Percentiles rank a stretch among this genome's conserved stretches.
These are phyloP conservation scores for Eulemur mongoz DNA, from an alignment of 2,797 vertebrate species.

Conservation along the genomic window DNA sequence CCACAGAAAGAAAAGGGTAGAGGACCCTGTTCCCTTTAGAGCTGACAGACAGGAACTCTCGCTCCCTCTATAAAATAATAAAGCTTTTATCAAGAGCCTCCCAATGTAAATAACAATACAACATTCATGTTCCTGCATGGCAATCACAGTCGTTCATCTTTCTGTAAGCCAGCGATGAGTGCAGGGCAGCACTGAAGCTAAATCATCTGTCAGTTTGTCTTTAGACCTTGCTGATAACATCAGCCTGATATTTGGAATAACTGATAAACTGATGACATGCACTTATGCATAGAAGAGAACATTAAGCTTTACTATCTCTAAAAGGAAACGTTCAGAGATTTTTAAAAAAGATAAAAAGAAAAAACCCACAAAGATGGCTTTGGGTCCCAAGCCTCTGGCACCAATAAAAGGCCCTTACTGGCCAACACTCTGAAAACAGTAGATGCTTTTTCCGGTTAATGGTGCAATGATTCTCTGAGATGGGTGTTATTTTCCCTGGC, in stretches of 20 bases:
- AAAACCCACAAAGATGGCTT: not conserved
- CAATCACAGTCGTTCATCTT: not conserved
- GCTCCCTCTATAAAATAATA: conserved; percentile 13
- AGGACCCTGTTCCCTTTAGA: not conserved
- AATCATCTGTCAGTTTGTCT: conserved; percentile 11
- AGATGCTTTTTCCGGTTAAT: conserved; percentile 9
- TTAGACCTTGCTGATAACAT: conserved; percentile 23
- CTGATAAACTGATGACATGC: not conserved
- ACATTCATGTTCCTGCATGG: not conserved
- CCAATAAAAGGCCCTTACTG: not conserved
- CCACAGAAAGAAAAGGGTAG: not conserved
- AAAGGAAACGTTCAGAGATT: not conserved
- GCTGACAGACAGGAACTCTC: not conserved
- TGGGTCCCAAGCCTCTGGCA: not conserved
- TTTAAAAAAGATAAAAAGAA: not conserved
- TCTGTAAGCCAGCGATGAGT: not conserved
- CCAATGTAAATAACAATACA: conserved; percentile 23
- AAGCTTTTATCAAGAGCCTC: conserved; percentile 22
- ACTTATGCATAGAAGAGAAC: not conserved
- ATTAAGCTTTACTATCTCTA: conserved; percentile 10
- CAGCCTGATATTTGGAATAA: not conserved
- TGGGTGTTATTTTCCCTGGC: not conserved
- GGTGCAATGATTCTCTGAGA: not conserved
- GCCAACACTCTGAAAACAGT: not conserved
- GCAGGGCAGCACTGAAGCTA: not conserved